Evolutionary conservation across 2,797 vertebrate genomes (phyloP), one percentile per base, ranked within the genome.

Genomic region (Myioborus melanocephalus): DNA sequence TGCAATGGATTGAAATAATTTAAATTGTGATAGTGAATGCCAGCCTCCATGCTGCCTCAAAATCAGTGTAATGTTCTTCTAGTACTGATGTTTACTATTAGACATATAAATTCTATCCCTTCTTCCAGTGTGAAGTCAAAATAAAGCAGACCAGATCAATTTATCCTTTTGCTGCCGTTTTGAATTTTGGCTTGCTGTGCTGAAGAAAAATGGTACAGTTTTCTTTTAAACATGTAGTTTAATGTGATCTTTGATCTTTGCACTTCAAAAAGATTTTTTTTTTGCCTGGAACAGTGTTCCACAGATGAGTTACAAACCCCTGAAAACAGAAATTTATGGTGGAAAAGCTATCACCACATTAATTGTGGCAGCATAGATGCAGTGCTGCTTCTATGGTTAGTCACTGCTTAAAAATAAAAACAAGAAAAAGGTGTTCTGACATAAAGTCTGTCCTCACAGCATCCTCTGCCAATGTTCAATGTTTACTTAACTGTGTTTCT

Each of bases 221-320:
- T 89, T 83, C 83, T 88, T 90, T 94, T 81, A 94, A 91, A 82
- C 49, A 39, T 68, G 81, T 82, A 90, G 52, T 80, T 89, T 91
- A 91, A 86, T 63, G 27, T 79, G 79, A 90, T 94, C 89, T 96
- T 96, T 96, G 87, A 93, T 92, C 85, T 94, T 92, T 59, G 22
- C 12, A 93, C 82, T 96, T 95, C 91, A 96, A 79, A 95, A 95
- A 86, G 52, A 24, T 43, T 39, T 30, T 35, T 57, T 87, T 83
- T 89, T 88, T 55, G 26, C 37, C 65, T 87, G 55, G 14, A 89
- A 93, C 59, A 68, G 72, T 72, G 47, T 92, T 93, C 65, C 78
- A 55, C 26, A 87, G 73, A 90, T 65, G 65, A 90, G 53, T 78
- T 95, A 72, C 72, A 86, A 89, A 83, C 60, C 72, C 66, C 52